Base-by-base conservation (phyloP, 2,888 invertebrate species). In the Sesamia inferens region DNA sequence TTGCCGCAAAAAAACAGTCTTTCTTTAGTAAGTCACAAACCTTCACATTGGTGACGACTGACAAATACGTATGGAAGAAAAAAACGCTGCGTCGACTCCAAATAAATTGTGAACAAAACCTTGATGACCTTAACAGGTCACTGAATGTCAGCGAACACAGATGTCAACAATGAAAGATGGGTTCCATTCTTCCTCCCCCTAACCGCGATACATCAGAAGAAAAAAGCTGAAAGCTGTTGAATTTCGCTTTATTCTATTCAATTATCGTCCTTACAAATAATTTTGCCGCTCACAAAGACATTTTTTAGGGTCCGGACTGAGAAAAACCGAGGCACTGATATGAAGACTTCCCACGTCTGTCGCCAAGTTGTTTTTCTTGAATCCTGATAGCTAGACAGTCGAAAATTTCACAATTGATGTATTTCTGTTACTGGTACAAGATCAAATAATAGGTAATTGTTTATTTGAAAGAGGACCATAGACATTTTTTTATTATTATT, bases 91-190 rank as follows among this genome's bases (percentile, higher is more conserved):
- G 10, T 0, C 14, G 24, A 44, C 65, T 31, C 31, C 31, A 54
- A 74, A 66, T 66, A n/a, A n/a, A 75, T 66, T n/a, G 44, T 57
- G 31, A 22, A 51, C 22, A 51, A 64, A 42, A 51, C n/a, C 16
- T 39, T 3, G 6, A 16, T 73, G 74, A 31, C 59, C 59, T 59
- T 42, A 19, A 59, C 39, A 51, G 67, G 54, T 61, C 76, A 75
- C 47, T 75, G 74, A 48, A 31, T 31, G 31, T 31, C 31, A 1
- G 31, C 1, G 31, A 31, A 31, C 31, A 75, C 67, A n/a, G 39
- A 66, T 61, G 76, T 61, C 74, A 75, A 75, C 67, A 67, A 54
- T 75, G 74, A 75, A 31, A 67, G 24, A 75, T 67, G 59, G 42
- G 54, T 16, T 13, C 24, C 13, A 16, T 74, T n/a, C 61, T 42